Evolutionary conservation across 2,888 invertebrate genomes (phyloP).

Genomic region (Podabrus alpinus): DNA sequence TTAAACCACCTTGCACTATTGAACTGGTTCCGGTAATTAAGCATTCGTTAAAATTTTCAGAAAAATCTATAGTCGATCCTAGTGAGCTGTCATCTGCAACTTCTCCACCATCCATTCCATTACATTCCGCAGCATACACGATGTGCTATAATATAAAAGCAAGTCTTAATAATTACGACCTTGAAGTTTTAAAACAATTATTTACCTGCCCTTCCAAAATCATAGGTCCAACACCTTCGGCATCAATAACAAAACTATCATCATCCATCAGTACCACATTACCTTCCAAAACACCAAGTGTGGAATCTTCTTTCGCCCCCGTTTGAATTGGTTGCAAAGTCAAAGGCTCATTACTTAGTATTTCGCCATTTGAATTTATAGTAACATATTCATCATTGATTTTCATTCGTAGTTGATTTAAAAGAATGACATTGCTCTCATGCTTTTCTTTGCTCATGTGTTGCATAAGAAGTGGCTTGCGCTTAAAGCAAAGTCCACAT

Average conservation of each 20-base stretch:
- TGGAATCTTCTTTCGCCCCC: slow-evolving; percentile 51
- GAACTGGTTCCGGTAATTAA: no score
- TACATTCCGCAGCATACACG: slow-evolving; percentile 44
- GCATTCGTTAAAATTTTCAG: slow-evolving; percentile 45
- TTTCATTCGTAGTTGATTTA: slow-evolving; percentile 79
- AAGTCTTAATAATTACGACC: background rate
- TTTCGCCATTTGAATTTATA: slow-evolving; percentile 50
- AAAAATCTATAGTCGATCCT: slow-evolving; percentile 40
- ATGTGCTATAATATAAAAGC: slow-evolving; percentile 43
- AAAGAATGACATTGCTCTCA: slow-evolving; percentile 78
- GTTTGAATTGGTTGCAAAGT: slow-evolving; percentile 35
- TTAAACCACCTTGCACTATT: no score
- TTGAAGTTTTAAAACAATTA: background rate
- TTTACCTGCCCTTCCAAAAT: slow-evolving; percentile 51
- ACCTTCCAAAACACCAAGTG: slow-evolving; percentile 59
- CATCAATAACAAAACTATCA: slow-evolving; percentile 37
- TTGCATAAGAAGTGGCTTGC: slow-evolving; percentile 75
- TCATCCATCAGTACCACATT: slow-evolving; percentile 43
- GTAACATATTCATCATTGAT: slow-evolving; percentile 59
- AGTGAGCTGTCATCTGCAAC: slow-evolving; percentile 43
- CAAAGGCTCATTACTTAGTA: slow-evolving; percentile 47
- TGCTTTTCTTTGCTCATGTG: slow-evolving; percentile 79
- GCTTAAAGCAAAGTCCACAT: slow-evolving; percentile 82
- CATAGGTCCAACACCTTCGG: slow-evolving; percentile 49
- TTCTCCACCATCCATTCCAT: slow-evolving; percentile 39